Evolutionary conservation across 1,140 invertebrate species (phyloP), one percentile per base, ranked within the genome.

Genomic region (Plectrocnemia conspersa): DNA sequence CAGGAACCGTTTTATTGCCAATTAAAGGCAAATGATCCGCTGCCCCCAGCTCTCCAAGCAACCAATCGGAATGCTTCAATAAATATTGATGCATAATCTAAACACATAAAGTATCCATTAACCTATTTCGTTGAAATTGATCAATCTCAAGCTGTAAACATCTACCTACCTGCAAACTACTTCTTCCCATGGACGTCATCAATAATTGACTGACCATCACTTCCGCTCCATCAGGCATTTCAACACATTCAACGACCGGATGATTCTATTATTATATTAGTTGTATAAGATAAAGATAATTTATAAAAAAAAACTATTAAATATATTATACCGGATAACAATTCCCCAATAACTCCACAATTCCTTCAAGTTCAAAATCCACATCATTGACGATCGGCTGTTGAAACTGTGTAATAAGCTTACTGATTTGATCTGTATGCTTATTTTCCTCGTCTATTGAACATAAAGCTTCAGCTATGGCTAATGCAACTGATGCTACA

Each of bases 381-480:
- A 66, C 64, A 35, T 69, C 66, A 3, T 70, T 45, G 2, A 66
- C 56, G 25, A 66, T 66, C 11, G 61, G 64, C n/a, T 75, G 71
- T 50, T 77, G 77, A 13, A 78, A 73, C 46, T 78, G 73, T 15
- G 71, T 67, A 11, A 85, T 64, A 5, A 88, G 75, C 24, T 75
- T 66, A 1, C 81, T 73, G 40, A 88, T 82, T 61, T 86, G 79
- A 44, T 80, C 75, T 0, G 82, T 84, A 52, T 88, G 84, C 59
- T 85, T 86, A 61, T 85, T 79, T 38, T 85, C 82, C 59, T 86
- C 83, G 63, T 88, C 85, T 23, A 87, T 81, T n/a, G 81, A 83
- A 62, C 86, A 89, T 9, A 89, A 73, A 0, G 82, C 81, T 67
- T 90, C 88, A 0, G 84, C 83, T 1, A 88, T 68, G 0, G 82